These are phyloP conservation scores for Ditylenchus weischeri DNA, from an alignment of 2,888 invertebrate genomes.

Conservation along the genomic window DNA sequence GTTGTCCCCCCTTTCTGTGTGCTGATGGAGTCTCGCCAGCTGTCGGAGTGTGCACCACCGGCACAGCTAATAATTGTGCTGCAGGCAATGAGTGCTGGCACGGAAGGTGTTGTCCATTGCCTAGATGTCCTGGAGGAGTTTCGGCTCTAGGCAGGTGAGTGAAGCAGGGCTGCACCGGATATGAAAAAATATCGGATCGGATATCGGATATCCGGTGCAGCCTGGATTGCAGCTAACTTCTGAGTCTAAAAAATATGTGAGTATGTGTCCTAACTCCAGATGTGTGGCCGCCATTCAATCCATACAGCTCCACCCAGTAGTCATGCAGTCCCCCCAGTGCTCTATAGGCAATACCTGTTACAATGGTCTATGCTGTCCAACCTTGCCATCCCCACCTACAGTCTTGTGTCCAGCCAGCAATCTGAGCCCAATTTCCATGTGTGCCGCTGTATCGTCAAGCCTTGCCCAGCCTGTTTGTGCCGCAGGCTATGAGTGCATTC, in stretches of 20 bases:
- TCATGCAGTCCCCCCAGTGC: not conserved
- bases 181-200: too few relatives aligned
- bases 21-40: conserved; percentile 44
- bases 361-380: conserved; percentile 13
- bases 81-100: conserved; percentile 43
- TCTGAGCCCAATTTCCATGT: conserved; percentile 12
- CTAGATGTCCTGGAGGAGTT: conserved; percentile 24
- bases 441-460: conserved; percentile 44
- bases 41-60: conserved; percentile 37
- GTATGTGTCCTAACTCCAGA: not conserved
- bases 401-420: not conserved
- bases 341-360: not conserved
- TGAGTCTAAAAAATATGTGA: too few relatives aligned
- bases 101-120: conserved; percentile 40
- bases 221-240: too few relatives aligned
- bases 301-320: too few relatives aligned
- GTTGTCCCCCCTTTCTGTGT: conserved; percentile 53
- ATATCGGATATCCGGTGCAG: too few relatives aligned
- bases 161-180: too few relatives aligned
- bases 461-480: conserved; percentile 48
- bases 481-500: conserved; percentile 31
- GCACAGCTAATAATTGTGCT: conserved; percentile 31
- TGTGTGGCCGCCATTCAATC: not conserved
- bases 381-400: not conserved
- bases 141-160: conserved; percentile 22